Percentiles rank a stretch among this genome's conserved stretches.
These are phyloP conservation scores for Chymomyza costata DNA, from an alignment of 1,140 invertebrate species.

Conservation along the genomic window DNA sequence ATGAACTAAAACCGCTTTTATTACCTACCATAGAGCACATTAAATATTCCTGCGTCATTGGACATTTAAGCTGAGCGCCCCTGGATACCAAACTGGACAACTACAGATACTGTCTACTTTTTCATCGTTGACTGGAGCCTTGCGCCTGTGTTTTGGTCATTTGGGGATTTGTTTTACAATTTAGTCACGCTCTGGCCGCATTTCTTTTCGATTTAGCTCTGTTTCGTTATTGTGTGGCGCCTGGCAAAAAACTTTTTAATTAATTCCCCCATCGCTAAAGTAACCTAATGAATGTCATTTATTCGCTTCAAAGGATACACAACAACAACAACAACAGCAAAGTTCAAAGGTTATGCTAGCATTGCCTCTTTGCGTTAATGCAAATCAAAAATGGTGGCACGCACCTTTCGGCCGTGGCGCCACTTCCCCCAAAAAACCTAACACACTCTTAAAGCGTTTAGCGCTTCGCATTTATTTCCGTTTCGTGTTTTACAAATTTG, in stretches of 20 bases:
- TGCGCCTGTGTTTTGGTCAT: constrained; percentile 19
- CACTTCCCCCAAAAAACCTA: too few relatives aligned
- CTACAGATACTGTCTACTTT: neutral
- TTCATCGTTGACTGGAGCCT: neutral
- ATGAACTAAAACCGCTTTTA: constrained; percentile 59
- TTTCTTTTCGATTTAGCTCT: constrained; percentile 42
- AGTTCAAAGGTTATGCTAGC: too few relatives aligned
- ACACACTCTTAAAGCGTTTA: too few relatives aligned
- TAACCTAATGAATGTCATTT: constrained; percentile 41
- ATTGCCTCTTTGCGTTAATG: constrained; percentile 14
- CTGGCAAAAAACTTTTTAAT: constrained; percentile 56
- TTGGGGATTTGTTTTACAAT: constrained; percentile 61
- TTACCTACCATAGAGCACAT: constrained; percentile 49
- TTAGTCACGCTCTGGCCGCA: constrained; percentile 46
- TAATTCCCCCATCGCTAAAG: constrained; percentile 39
- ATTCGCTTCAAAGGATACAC: constrained; percentile 42
- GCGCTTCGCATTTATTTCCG: neutral
- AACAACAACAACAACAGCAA: too few relatives aligned
- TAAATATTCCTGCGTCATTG: constrained; percentile 68
- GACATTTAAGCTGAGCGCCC: constrained; percentile 10
- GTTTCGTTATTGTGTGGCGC: constrained; percentile 6
- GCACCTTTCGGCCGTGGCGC: constrained; percentile 51
- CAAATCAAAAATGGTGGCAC: constrained; percentile 69
- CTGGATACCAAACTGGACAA: constrained; percentile 4
- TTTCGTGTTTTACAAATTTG: constrained; percentile 43